phyloP scores from a whole-genome alignment of 37 sponge, comb jelly and placozoan species.

The Haliclona indistincta region DNA sequence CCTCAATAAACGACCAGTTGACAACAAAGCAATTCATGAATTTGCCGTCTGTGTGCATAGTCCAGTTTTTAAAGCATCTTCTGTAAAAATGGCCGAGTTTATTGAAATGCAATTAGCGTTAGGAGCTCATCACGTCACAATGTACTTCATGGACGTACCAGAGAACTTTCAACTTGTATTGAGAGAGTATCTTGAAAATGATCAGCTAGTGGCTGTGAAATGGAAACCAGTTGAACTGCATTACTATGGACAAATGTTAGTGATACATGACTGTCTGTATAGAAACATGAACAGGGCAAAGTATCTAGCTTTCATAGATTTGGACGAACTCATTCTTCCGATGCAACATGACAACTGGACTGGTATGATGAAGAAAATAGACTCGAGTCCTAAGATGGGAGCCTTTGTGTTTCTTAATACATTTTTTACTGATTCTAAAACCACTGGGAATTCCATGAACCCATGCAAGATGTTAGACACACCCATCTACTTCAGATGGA shows the following conservation, averaged over 20 bases:
- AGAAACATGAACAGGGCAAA: constrained; percentile 30
- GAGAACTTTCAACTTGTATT: background rate
- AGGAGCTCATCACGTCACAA: constrained; percentile 19
- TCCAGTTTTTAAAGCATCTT: constrained; percentile 1
- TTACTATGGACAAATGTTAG: constrained; percentile 29
- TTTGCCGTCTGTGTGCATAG: constrained; percentile 29
- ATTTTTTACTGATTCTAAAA: too few species aligned
- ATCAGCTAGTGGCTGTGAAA: too few species aligned
- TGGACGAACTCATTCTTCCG: constrained; percentile 40
- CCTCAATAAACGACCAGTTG: too few species aligned
- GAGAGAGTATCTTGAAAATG: background rate
- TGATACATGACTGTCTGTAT: constrained; percentile 25
- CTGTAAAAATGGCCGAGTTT: constrained; percentile 4
- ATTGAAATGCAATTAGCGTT: constrained; percentile 26
- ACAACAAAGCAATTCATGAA: too few species aligned
- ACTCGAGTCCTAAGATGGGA: too few species aligned
- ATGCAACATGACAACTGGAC: constrained; percentile 14
- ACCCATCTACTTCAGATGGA: too few species aligned
- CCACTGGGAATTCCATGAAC: too few species aligned
- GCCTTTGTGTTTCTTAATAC: too few species aligned
- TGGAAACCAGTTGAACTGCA: constrained; percentile 29
- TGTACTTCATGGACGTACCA: constrained; percentile 6
- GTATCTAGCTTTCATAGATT: constrained; percentile 24
- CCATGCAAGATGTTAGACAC: too few species aligned
- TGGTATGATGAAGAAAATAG: constrained; percentile 4